These are phyloP conservation scores for Anseranas semipalmata DNA, from an alignment of 2,113 vertebrate species.

Conservation along the genomic window DNA sequence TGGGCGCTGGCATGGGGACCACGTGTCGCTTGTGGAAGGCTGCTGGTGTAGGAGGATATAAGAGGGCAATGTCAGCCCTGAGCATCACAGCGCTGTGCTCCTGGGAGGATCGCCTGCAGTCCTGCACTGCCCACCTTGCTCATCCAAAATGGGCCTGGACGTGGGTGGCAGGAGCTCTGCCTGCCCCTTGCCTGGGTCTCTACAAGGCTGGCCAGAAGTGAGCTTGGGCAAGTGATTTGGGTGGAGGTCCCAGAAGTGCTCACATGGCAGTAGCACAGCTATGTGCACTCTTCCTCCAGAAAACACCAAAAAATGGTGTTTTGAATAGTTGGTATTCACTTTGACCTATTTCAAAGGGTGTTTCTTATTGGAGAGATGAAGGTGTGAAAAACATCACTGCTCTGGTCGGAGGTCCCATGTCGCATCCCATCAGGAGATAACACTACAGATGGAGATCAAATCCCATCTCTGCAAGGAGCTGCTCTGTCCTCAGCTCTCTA, in stretches of 20 bases:
- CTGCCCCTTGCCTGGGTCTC: neutral
- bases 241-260: neutral
- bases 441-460: fast-evolving
- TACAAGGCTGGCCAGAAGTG: neutral
- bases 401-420: neutral
- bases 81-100: neutral
- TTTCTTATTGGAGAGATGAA: neutral
- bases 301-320: neutral
- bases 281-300: neutral
- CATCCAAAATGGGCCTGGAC: neutral
- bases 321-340: fast-evolving
- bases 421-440: neutral
- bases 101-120: neutral
- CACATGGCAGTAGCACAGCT: neutral
- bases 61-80: neutral
- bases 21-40: neutral
- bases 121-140: neutral
- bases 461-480: neutral
- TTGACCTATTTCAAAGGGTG: neutral
- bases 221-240: neutral
- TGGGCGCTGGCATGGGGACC: neutral
- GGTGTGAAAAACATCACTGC: neutral
- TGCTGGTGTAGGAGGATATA: neutral
- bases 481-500: neutral
- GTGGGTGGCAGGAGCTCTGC: neutral